Evolutionary conservation across 35 echinoderm and acorn worm genomes (phyloP).

Genomic region (Acanthaster planci): DNA sequence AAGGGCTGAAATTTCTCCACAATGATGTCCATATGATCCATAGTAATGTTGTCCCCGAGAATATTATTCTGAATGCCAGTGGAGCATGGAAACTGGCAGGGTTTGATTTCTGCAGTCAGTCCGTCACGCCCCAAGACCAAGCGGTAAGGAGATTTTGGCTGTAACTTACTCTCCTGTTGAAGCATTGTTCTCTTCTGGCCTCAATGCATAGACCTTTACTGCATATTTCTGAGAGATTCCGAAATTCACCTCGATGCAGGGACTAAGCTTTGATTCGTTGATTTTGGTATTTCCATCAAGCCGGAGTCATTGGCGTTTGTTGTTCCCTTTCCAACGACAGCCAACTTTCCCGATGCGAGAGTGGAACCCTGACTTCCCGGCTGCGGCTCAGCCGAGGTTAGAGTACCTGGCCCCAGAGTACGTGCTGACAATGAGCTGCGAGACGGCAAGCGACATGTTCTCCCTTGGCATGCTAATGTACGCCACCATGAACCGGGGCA

Average conservation of each 20-base stretch:
- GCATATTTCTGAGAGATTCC: too few relatives aligned
- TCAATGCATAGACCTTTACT: too few relatives aligned
- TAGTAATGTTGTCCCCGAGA: constrained; percentile 82
- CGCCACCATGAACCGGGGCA: constrained; percentile 75
- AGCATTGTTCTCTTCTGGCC: too few relatives aligned
- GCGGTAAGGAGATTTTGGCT: too few relatives aligned
- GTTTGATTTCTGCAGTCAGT: constrained; percentile 93
- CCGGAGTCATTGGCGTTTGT: too few relatives aligned
- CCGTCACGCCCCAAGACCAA: constrained; percentile 81
- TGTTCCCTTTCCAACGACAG: constrained; percentile 47
- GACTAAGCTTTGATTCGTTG: too few relatives aligned
- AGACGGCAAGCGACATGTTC: constrained; percentile 96
- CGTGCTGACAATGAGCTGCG: constrained; percentile 82
- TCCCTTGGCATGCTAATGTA: constrained; percentile 95
- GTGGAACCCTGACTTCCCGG: constrained; percentile 52
- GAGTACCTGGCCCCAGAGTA: constrained; percentile 96
- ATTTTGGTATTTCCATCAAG: too few relatives aligned
- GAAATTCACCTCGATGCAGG: too few relatives aligned
- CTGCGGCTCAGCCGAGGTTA: constrained; percentile 75
- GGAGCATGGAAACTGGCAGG: constrained; percentile 96
- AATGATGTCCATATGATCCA: constrained; percentile 96
- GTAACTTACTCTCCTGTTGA: too few relatives aligned
- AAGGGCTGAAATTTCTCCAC: constrained; percentile 92
- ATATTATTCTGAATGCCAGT: constrained; percentile 81
- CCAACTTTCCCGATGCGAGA: constrained; percentile 67